These are phyloP conservation scores for Chrysolina haemoptera DNA, from an alignment of 2,888 invertebrate genomes.

Conservation along the genomic window DNA sequence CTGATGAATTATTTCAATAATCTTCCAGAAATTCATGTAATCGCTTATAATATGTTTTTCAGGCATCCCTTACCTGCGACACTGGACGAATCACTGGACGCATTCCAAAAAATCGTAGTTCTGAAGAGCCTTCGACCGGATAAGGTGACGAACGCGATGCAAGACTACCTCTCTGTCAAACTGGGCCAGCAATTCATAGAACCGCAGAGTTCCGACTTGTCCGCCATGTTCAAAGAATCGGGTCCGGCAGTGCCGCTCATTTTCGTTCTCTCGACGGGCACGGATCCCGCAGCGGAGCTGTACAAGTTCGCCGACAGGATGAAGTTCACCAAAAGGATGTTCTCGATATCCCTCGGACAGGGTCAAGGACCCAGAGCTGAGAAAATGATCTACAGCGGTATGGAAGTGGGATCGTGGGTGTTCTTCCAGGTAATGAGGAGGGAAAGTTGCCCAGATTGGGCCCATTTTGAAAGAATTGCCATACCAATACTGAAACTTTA, in stretches of 20 bases:
- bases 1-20: too few relatives aligned
- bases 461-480: too few relatives aligned
- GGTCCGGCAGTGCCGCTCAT: conserved; percentile 85
- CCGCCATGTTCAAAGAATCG: conserved; percentile 86
- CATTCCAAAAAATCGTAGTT: conserved; percentile 85
- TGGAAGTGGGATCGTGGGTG: conserved; percentile 88
- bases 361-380: conserved; percentile 91
- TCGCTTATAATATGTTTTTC: conserved; percentile 46
- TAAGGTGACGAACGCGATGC: conserved; percentile 86
- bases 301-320: conserved; percentile 88
- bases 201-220: conserved; percentile 88
- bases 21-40: too few relatives aligned
- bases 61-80: conserved; percentile 78
- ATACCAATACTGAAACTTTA: too few relatives aligned
- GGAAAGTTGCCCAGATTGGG: too few relatives aligned
- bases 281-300: conserved; percentile 88
- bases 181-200: conserved; percentile 87
- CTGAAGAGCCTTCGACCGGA: conserved; percentile 88
- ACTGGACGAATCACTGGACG: conserved; percentile 75
- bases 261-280: conserved; percentile 91
- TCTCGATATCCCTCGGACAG: conserved; percentile 90
- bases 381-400: conserved; percentile 80
- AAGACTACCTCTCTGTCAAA: conserved; percentile 79
- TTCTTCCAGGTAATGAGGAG: conserved; percentile 83
- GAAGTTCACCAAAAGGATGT: conserved; percentile 82